Base-by-base conservation (phyloP, 2,888 invertebrate species). In the Aphodius sticticus region DNA sequence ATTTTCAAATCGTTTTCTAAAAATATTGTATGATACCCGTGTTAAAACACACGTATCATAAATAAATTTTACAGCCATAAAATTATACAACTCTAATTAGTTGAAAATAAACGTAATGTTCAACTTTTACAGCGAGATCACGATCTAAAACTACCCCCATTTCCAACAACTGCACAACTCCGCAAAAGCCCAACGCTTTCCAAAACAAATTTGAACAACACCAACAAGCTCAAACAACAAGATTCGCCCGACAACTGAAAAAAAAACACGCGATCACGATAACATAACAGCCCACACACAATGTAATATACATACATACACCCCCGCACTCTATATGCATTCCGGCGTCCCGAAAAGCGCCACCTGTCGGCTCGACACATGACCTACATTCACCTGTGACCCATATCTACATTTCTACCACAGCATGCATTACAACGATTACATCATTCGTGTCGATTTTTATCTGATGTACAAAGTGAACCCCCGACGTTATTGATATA, bases 341-440 rank as follows among this genome's bases (percentile, higher is more conserved):
- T 7, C 9, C 12, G 53, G 53, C 12, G 53, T 53, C 53, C 53
- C 53, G 53, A 53, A 53, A 53, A 53, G 53, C 53, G 53, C 53
- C 53, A 53, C 53, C 53, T 53, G 53, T 53, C 53, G 53, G 53
- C 53, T 53, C 53, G 7, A 53, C 12, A 5, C 53, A 53, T 53
- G 53, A 53, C 53, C 53, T 53, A 53, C 53, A 53, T 53, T 53
- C 53, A 53, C 53, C 53, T 53, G 53, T 53, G 53, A 53, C 53
- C 53, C 53, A 53, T 2, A 53, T 53, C 53, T 1, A 53, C 53
- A 0, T 53, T 12, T 53, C 53, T 5, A 12, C 53, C 53, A 5
- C 53, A 12, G 53, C 53, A 53, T 53, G 53, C 53, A 53, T 53
- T 53, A 53, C 53, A 12, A 53, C 12, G 53, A 53, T 53, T 53